Evolutionary conservation across 2,113 vertebrate genomes (phyloP), one percentile per base, ranked within the genome.

Genomic region (Syngnathus floridae): DNA sequence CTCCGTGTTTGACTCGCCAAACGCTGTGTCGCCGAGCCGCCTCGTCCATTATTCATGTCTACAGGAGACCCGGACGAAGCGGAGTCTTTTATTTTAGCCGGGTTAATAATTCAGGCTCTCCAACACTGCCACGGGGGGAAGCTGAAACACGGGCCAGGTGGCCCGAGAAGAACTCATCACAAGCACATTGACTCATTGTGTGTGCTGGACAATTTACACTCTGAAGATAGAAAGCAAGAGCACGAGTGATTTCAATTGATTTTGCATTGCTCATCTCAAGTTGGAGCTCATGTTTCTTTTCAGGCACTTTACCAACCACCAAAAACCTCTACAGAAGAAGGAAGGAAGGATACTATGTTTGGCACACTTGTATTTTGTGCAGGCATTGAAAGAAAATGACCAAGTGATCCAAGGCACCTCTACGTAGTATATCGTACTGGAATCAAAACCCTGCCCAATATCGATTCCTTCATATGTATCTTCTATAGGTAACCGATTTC

Each of bases 101-200:
- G 79, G 84, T 92, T 89, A 91, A 92, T 91, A 92, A 92, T 92
- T 89, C 87, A 91, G 89, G 78, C 57, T 74, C 74, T 73, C 82
- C 80, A 86, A 77, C 79, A 72, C 68, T 71, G 78, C 84, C 78
- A 70, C 45, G 4, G 77, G 79, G 7, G 79, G 79, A 77, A 81
- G 84, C 75, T 84, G 84, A 80, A 84, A 81, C 79, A 86, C 70
- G 84, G 75, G 76, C 70, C 81, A 83, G 83, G 82, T 86, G 80
- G 83, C 73, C 60, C 16, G 72, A 54, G 82, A 77, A 75, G 84
- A 77, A 81, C 74, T 71, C 59, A 64, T 88, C 83, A 87, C 77
- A 85, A 87, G 83, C 73, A 77, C n/a, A 1, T 74, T 61, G 59
- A 43, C 21, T 61, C 10, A 41, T 11, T 26, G 7, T 36, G 72